phyloP scores from a whole-genome alignment of 2,888 invertebrate genomes.

The Ischnus inquisitorius region DNA sequence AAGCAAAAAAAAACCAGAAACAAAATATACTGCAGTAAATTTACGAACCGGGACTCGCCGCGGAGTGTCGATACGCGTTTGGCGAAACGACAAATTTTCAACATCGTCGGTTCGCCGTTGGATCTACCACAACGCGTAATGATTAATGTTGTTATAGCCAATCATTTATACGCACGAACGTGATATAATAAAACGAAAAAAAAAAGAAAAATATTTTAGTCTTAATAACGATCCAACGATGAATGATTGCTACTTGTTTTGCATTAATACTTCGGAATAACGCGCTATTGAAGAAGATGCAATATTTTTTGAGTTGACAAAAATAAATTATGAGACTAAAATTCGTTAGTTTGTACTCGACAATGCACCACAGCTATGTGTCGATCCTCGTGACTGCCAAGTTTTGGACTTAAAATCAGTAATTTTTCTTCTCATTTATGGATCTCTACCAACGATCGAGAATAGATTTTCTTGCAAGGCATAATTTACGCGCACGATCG shows the following conservation, averaged over 20 bases:
- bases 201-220: conserved; percentile 60
- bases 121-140: conserved; percentile 33
- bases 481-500: conserved; percentile 78
- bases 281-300: neutral
- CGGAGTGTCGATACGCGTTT: neutral
- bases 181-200: conserved; percentile 76
- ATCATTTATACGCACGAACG: conserved; percentile 78
- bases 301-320: conserved; percentile 1
- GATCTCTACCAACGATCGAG: conserved; percentile 10
- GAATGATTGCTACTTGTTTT: conserved; percentile 28
- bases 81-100: conserved; percentile 33
- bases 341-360: neutral
- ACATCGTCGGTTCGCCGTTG: conserved; percentile 32
- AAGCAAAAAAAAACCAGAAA: conserved; percentile 26
- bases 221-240: conserved; percentile 49
- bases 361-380: too few species aligned
- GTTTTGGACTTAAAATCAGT: too few species aligned
- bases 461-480: conserved; percentile 72
- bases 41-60: neutral
- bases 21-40: conserved; percentile 17
- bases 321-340: neutral
- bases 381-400: too few species aligned
- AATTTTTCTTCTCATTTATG: too few species aligned
- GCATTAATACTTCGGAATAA: neutral
- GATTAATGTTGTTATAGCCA: conserved; percentile 69